phyloP scores from a whole-genome alignment of 2,888 invertebrate genomes.

The Ectemnius continuus region DNA sequence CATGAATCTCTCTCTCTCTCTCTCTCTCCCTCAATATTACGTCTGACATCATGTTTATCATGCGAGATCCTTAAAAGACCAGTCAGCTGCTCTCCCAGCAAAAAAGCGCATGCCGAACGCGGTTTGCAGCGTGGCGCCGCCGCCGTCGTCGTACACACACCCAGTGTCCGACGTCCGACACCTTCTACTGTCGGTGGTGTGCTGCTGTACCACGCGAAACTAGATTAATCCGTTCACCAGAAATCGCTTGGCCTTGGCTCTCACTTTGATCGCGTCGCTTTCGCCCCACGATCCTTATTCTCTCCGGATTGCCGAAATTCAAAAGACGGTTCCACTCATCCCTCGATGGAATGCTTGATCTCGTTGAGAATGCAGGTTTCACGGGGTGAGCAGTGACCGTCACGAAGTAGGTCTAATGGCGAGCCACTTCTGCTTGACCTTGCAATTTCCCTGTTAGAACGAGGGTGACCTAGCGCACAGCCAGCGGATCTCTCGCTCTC shows the following conservation, averaged over 20 bases:
- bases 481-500: not conserved
- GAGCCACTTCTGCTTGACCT: conserved; percentile 15
- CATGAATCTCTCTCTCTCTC: conserved; percentile 11
- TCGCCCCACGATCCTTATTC: not conserved
- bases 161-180: not conserved
- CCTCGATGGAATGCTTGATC: not conserved
- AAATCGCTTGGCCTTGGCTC: not conserved
- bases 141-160: not conserved
- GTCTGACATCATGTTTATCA: conserved; percentile 45
- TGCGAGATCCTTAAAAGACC: conserved; percentile 33
- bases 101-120: conserved; percentile 12
- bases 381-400: no score
- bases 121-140: not conserved
- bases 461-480: conserved; percentile 1
- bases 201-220: not conserved
- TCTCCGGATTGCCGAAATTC: no score
- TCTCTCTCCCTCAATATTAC: conserved; percentile 30
- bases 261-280: not conserved
- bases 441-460: not conserved
- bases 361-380: not conserved
- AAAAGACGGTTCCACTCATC: no score
- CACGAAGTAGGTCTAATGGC: no score
- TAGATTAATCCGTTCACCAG: conserved; percentile 2
- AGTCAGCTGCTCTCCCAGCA: conserved; percentile 18
- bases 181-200: no score